Evolutionary conservation across 2,888 invertebrate species (phyloP).

Genomic region (Rhagonycha lutea): DNA sequence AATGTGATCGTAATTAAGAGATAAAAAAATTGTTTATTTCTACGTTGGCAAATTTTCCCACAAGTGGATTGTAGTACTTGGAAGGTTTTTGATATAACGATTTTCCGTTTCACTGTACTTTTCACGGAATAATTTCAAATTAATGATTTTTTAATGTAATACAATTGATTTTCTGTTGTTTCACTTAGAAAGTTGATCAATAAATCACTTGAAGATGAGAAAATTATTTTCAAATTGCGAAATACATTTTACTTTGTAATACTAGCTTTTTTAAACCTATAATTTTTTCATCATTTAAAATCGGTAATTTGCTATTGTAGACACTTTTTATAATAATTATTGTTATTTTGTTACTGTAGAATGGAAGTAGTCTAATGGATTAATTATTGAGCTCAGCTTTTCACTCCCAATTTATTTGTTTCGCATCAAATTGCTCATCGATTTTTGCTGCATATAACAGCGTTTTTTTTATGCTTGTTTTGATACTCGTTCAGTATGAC

Average conservation of each 20-base stretch:
- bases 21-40: neutral
- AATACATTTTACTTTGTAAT: neutral
- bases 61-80: neutral
- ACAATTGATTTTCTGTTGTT: neutral
- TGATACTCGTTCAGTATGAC: neutral
- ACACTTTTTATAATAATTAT: neutral
- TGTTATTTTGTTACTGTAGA: neutral
- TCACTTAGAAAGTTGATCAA: neutral
- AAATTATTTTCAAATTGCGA: neutral
- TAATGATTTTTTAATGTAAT: neutral
- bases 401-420: neutral
- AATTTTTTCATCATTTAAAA: neutral
- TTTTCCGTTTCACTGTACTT: neutral
- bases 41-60: neutral
- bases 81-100: neutral
- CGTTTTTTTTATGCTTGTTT: neutral
- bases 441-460: neutral
- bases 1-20: neutral
- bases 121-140: neutral
- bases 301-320: neutral
- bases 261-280: neutral
- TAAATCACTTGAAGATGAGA: neutral
- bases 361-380: neutral
- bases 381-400: neutral
- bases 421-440: neutral